Conservation (phyloP, 2,113 vertebrate genomes). For the Catharus minimus region DNA sequence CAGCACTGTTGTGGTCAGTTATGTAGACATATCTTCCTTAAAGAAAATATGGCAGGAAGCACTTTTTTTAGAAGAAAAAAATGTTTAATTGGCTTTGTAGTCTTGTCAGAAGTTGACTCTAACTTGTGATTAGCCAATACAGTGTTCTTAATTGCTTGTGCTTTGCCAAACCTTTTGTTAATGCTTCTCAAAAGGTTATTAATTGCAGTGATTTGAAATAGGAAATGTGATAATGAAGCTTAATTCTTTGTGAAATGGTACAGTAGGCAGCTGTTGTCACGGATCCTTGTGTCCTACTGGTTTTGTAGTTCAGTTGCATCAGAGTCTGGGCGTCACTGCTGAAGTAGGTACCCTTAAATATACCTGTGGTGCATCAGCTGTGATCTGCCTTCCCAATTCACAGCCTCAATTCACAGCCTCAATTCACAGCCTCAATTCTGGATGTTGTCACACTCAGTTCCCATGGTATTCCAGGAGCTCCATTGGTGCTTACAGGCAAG, state of each 20-base stretch:
- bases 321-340: background rate
- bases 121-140: background rate
- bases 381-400: background rate
- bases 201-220: background rate
- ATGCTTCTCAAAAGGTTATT: background rate
- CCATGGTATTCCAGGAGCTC: accelerated
- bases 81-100: background rate
- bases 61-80: background rate
- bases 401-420: background rate
- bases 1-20: background rate
- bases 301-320: background rate
- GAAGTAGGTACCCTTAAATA: background rate
- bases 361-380: background rate
- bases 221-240: constrained; percentile 2
- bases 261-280: background rate
- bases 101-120: background rate
- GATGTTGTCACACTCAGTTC: background rate
- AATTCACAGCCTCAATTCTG: background rate
- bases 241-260: background rate
- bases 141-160: background rate
- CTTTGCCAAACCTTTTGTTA: background rate
- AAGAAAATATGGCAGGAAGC: background rate
- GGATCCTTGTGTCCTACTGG: background rate
- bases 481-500: accelerated
- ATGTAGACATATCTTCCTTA: background rate